Conservation (phyloP, 92 coral and sea anemone species). For the Porites cylindrica region DNA sequence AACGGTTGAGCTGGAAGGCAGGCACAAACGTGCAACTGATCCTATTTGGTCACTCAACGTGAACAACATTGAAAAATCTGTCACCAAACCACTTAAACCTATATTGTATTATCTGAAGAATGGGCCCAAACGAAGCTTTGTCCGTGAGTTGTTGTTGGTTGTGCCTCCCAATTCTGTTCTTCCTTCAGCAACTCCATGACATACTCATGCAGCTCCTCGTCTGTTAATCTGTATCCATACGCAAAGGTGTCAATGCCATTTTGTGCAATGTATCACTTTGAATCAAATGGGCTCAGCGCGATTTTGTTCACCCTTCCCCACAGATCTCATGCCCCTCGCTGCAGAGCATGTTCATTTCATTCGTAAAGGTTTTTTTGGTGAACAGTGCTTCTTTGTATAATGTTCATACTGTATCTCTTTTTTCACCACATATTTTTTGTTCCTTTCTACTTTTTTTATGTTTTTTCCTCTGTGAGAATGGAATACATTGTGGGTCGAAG, state of each 20-base stretch:
- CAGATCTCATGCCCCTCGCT: background rate
- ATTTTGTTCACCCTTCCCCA: background rate
- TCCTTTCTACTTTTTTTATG: slow-evolving; percentile 20
- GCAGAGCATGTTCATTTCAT: background rate
- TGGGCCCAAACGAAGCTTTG: too few relatives aligned
- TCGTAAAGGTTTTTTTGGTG: background rate
- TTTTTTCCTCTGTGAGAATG: background rate
- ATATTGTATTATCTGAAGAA: too few relatives aligned
- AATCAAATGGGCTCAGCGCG: background rate
- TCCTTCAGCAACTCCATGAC: background rate
- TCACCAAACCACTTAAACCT: too few relatives aligned
- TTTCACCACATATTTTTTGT: slow-evolving; percentile 20
- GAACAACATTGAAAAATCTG: too few relatives aligned
- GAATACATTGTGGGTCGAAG: slow-evolving; percentile 14
- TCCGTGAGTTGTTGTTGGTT: too few relatives aligned
- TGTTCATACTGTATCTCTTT: background rate
- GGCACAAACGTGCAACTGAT: background rate
- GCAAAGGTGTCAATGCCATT: slow-evolving; percentile 31
- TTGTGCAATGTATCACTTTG: slow-evolving; percentile 32
- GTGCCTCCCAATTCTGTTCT: too few relatives aligned
- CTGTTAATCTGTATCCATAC: slow-evolving; percentile 12
- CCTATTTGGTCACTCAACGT: too few relatives aligned
- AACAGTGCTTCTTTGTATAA: background rate
- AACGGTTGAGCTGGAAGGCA: background rate
- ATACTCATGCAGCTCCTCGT: background rate